Evolutionary conservation across 92 coral and sea anemone genomes (phyloP).

Genomic region (Porites lobata): DNA sequence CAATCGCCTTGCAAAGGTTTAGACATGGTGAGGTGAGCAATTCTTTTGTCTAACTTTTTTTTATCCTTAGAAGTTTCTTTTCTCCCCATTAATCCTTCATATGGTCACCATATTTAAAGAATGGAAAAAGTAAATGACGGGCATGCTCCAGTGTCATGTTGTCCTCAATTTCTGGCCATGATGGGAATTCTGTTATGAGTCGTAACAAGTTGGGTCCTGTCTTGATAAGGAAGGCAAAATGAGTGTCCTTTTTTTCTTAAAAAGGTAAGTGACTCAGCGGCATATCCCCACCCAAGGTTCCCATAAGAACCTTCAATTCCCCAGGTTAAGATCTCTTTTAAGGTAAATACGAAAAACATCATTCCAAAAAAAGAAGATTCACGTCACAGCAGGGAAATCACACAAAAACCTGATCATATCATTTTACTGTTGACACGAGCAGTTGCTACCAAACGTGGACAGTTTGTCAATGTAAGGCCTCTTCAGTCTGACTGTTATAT

Average conservation of each 20-base stretch:
- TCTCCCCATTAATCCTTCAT: neutral
- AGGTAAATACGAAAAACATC: too few species aligned
- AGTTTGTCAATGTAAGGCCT: slow-evolving; percentile 47
- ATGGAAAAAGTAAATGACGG: neutral
- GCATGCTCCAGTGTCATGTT: neutral
- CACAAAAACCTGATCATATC: neutral
- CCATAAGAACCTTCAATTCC: too few species aligned
- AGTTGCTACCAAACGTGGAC: slow-evolving; percentile 45
- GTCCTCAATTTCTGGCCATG: too few species aligned
- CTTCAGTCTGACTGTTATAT: slow-evolving; percentile 36
- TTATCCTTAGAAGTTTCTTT: neutral
- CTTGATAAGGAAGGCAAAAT: too few species aligned
- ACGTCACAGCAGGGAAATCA: too few species aligned
- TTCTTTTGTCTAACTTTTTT: neutral
- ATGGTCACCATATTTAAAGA: slow-evolving; percentile 8
- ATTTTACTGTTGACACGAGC: slow-evolving; percentile 34
- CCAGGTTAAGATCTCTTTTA: too few species aligned
- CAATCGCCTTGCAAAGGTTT: neutral
- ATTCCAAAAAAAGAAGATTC: too few species aligned
- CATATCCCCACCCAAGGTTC: too few species aligned
- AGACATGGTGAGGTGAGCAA: neutral
- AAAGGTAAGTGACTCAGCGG: too few species aligned
- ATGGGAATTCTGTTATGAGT: too few species aligned
- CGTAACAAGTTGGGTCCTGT: too few species aligned
- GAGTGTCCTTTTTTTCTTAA: too few species aligned